Base-by-base conservation (phyloP, 2,888 invertebrate species). In the Pollenia angustigena region DNA sequence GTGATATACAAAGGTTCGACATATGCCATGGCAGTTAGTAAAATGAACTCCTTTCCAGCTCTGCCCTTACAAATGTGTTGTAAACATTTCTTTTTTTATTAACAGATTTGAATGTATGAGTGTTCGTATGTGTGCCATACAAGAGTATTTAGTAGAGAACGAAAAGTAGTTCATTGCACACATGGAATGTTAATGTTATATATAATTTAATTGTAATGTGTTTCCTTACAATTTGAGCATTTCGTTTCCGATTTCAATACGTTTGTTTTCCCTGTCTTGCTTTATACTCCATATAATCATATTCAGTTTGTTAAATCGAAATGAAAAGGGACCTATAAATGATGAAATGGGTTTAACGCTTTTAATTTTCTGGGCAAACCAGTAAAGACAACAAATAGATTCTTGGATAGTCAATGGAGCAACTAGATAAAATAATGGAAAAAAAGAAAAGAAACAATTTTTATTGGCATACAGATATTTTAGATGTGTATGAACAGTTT, bases 351-450 rank as follows among this genome's bases (percentile, higher is more conserved):
- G 87, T 85, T 88, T 78, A 76, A 85, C 87, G 82, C 80, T 88
- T 88, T 86, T 87, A 88, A 88, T 88, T 88, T 88, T 76, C 69
- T 85, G 88, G 88, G 87, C 84, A 88, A 72, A 88, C 75, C 85
- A 79, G 16, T 58, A 72, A 32, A 58, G 18, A 85, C 68, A 62
- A 62, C 68, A 81, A 58, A 69, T 62, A 60, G 32, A 75, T 48
- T 16, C 74, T 64, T 76, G 40, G 56, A 44, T 78, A 64, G 72
- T 72, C 71, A 72, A 44, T 72, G 66, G 44, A 74, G 58, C 52
- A 60, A 40, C 44, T 48, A 71, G 42, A 79, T 74, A 68, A 79
- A 68, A 58, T 42, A 52, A 54, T 58, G 50, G 32, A 16, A 2
- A 44, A 68, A 23, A 46, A 11, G 1, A 76, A 66, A 10, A 42